These are phyloP conservation scores for Pseudochirops cupreus DNA, from an alignment of 2,797 vertebrate species.

Conservation along the genomic window DNA sequence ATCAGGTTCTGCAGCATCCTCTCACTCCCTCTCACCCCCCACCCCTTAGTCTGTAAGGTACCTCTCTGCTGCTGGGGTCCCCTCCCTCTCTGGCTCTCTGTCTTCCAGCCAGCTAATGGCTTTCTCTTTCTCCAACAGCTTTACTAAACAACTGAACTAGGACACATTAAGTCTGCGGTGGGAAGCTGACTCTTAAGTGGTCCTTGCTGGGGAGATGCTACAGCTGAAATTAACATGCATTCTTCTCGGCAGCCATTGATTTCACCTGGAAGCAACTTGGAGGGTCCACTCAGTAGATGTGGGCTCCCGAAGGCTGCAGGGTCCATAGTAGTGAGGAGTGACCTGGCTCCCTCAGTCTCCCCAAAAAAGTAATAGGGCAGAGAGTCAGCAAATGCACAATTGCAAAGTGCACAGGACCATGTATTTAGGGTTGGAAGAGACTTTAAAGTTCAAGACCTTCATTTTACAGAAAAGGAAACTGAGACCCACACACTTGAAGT, in stretches of 20 bases:
- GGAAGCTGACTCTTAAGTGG: constrained; percentile 76
- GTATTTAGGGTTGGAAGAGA: background rate
- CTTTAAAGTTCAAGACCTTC: background rate
- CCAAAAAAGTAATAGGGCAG: background rate
- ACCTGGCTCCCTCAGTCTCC: background rate
- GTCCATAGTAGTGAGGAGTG: constrained; percentile 18
- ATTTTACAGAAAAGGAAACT: background rate
- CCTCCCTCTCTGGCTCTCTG: background rate
- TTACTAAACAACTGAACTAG: constrained; percentile 80
- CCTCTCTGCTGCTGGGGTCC: constrained; percentile 17
- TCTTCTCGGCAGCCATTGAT: constrained; percentile 81
- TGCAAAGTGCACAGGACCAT: background rate
- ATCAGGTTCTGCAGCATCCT: background rate
- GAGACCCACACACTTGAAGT: background rate
- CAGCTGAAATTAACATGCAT: constrained; percentile 79
- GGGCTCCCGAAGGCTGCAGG: constrained; percentile 42
- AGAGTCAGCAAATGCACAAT: background rate
- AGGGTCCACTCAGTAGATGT: constrained; percentile 65
- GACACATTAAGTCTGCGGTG: constrained; percentile 76
- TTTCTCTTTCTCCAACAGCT: constrained; percentile 71
- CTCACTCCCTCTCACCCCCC: background rate
- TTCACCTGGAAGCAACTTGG: constrained; percentile 73
- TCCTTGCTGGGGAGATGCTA: constrained; percentile 67
- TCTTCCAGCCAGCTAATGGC: constrained; percentile 72
- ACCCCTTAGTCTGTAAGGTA: background rate